Base-by-base conservation (phyloP, 2,797 vertebrate genomes). In the Enteromius radiatus region DNA sequence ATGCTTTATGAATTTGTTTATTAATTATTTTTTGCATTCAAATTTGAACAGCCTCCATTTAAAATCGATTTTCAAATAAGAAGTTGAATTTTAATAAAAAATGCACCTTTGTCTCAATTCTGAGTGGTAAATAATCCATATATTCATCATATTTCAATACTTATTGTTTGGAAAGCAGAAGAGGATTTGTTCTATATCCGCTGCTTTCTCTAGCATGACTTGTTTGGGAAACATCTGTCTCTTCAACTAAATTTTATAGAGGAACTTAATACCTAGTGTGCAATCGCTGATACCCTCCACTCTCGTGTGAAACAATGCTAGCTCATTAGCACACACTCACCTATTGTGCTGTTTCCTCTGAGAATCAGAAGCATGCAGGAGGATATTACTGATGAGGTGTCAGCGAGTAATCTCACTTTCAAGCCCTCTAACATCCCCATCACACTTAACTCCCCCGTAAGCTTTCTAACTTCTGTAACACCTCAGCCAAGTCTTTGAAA, bases 291-390 rank as follows among this genome's bases (percentile, higher is more conserved):
- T 74, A 75, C 41, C 31, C 47, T 61, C 28, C 38, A 28, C 76
- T 71, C 21, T 61, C 4, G 63, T 77, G 83, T 82, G 45, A 87
- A 67, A 86, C 73, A 78, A 75, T 78, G 74, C 59, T 68, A 17
- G 59, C 76, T 82, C 65, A 78, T 88, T 86, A 78, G 73, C 82
- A 87, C 84, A 81, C 64, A 81, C 82, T 64, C 76, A 75, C 63
- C 68, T 83, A 12, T 76, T 21, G 68, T 83, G 63, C 45, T 2
- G 52, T 47, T 84, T 88, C 71, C 83, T 84, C n/a, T 43, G 59
- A 73, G 56, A 17, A 84, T 75, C 70, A 69, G 76, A 79, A 49
- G 45, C 5, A 12, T 41, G 54, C 38, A 10, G 36, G 64, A 77
- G 38, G 65, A 83, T 76, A 75, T 83, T 71, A 47, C 71, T 65